These are phyloP conservation scores for Tetragonisca angustula DNA, from an alignment of 2,888 invertebrate genomes.

Conservation along the genomic window DNA sequence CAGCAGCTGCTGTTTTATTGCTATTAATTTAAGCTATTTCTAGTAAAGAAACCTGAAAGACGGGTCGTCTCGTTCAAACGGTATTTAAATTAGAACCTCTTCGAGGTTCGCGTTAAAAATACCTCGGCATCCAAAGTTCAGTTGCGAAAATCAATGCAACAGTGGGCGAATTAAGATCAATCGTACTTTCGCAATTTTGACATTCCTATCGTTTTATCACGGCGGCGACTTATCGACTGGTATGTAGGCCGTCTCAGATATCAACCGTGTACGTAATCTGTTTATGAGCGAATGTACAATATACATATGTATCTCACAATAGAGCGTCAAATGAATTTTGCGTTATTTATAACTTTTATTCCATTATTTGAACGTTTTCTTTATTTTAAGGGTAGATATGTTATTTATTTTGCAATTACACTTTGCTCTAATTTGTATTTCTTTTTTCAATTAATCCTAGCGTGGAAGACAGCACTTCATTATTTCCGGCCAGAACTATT, in stretches of 20 bases:
- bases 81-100: neutral
- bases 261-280: constrained; percentile 65
- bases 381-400: neutral
- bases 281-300: constrained; percentile 53
- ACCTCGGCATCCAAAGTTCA: neutral
- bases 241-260: constrained; percentile 67
- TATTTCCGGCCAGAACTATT: constrained; percentile 24
- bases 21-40: neutral
- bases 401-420: constrained; percentile 34
- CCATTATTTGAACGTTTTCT: constrained; percentile 21
- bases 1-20: neutral
- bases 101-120: neutral
- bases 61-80: neutral
- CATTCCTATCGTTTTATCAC: constrained; percentile 27
- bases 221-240: constrained; percentile 58
- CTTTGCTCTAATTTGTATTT: constrained; percentile 47
- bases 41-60: neutral
- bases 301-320: neutral
- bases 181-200: constrained; percentile 15
- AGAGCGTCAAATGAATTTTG: neutral
- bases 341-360: constrained; percentile 8
- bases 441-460: constrained; percentile 21
- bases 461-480: constrained; percentile 23
- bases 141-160: constrained; percentile 7
- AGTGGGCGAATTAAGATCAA: constrained; percentile 15